These are phyloP conservation scores for Drosophila borborema DNA, from an alignment of 2,888 invertebrate species.

Conservation along the genomic window DNA sequence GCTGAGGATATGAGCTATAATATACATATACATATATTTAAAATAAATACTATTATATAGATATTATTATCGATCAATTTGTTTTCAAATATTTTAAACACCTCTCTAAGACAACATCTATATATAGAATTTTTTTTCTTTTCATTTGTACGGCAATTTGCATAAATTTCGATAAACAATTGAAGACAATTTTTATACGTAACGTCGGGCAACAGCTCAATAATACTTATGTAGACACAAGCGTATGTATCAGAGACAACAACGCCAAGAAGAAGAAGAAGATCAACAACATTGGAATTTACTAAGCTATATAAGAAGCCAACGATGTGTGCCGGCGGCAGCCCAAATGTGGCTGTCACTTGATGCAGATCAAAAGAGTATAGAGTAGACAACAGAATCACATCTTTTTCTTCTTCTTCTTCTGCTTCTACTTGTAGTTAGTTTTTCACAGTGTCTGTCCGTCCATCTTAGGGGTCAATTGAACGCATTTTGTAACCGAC, in stretches of 20 bases:
- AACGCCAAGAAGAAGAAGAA: slow-evolving; percentile 4
- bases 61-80: too few species aligned
- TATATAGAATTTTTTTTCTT: slow-evolving; percentile 21
- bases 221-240: slow-evolving; percentile 10
- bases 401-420: not conserved
- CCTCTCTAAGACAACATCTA: slow-evolving; percentile 11
- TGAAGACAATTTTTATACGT: slow-evolving; percentile 43
- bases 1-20: too few species aligned
- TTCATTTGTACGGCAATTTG: slow-evolving; percentile 48
- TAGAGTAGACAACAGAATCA: not conserved
- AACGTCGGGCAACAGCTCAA: slow-evolving; percentile 17
- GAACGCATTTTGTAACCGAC: slow-evolving; percentile 70
- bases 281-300: slow-evolving; percentile 12
- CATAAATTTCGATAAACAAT: slow-evolving; percentile 63
- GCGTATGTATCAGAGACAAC: not conserved
- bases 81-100: not conserved
- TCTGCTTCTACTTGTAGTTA: not conserved
- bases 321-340: slow-evolving; percentile 22
- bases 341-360: slow-evolving; percentile 28
- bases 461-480: slow-evolving; percentile 65
- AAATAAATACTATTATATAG: too few species aligned
- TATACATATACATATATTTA: too few species aligned
- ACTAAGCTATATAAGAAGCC: slow-evolving; percentile 12
- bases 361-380: slow-evolving; percentile 17
- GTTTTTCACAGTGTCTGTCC: not conserved